Evolutionary conservation across 1,140 invertebrate genomes (phyloP).

Genomic region (Nasonia vitripennis): DNA sequence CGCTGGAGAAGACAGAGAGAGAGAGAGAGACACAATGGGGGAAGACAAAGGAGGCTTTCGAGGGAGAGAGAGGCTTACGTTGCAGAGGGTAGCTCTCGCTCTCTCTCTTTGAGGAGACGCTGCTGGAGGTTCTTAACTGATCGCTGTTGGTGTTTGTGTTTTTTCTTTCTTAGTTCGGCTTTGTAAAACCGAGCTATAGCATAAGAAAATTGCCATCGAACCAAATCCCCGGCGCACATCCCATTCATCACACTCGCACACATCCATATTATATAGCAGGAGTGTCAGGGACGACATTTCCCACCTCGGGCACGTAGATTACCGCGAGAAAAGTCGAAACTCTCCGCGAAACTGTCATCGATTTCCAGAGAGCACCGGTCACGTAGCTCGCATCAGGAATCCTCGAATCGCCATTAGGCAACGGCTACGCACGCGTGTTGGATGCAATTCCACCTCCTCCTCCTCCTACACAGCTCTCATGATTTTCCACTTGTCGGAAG

Average conservation of each 20-base stretch:
- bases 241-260: too few species aligned
- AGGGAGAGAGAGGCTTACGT: not conserved
- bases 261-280: too few species aligned
- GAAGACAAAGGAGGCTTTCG: not conserved
- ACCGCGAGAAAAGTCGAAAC: not conserved
- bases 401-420: conserved; percentile 19
- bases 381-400: conserved; percentile 6
- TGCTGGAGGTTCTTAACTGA: too few species aligned
- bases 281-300: too few species aligned
- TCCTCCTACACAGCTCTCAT: not conserved
- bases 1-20: not conserved
- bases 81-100: too few species aligned
- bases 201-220: too few species aligned
- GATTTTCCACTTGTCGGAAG: conserved; percentile 17
- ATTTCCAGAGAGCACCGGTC: not conserved
- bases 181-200: too few species aligned
- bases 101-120: too few species aligned
- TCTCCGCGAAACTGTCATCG: not conserved
- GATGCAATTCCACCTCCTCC: not conserved
- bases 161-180: too few species aligned
- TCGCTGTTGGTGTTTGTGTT: too few species aligned
- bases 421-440: too few species aligned
- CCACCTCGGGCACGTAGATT: not conserved
- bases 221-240: too few species aligned
- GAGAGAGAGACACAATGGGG: not conserved